Evolutionary conservation across 2,113 vertebrate species (phyloP), one percentile per base, ranked within the genome.

Genomic region (Laterallus jamaicensis): DNA sequence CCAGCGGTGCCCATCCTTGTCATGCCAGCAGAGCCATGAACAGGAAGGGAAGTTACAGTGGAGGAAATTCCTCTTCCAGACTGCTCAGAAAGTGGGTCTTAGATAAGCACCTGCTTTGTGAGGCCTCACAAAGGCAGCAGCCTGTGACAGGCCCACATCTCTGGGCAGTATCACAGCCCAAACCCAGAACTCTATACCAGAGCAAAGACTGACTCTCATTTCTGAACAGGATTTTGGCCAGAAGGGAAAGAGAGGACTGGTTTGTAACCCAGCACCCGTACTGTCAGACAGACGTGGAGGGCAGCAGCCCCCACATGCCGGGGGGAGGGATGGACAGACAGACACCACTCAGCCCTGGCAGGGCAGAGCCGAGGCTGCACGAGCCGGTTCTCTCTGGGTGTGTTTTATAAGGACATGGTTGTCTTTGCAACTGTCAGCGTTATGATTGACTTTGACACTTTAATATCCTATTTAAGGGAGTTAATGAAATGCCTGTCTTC

Each of bases 31-130:
- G 32, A 55, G 56, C 39, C 56, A 2, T 12, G 10, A 26, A 10
- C 22, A 18, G 0, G 4, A 28, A 19, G 37, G 22, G 66, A 28
- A 47, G 2, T 7, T 7, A 28, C 37, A 26, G 37, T 1, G 3
- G 17, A 37, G 31, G 35, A 67, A 74, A 6, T 13, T 28, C 55
- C 32, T 47, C 10, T 47, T 47, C 31, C 52, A 17, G 15, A 10
- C 11, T 52, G 22, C 54, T 59, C 44, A 37, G 12, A 42, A 26
- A 52, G 13, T 12, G 26, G 59, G 35, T 52, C 67, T 68, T 39
- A 39, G 32, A 12, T 12, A 29, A 0, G 5, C 32, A 14, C 8
- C 26, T 28, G 32, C 28, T 32, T 10, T 37, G 37, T n/a, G 12
- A 67, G 54, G 19, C 60, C 21, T 58, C 40, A 58, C 35, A 18